Conservation (phyloP, 2,797 vertebrate genomes). For the Acrocephalus scirpaceus region DNA sequence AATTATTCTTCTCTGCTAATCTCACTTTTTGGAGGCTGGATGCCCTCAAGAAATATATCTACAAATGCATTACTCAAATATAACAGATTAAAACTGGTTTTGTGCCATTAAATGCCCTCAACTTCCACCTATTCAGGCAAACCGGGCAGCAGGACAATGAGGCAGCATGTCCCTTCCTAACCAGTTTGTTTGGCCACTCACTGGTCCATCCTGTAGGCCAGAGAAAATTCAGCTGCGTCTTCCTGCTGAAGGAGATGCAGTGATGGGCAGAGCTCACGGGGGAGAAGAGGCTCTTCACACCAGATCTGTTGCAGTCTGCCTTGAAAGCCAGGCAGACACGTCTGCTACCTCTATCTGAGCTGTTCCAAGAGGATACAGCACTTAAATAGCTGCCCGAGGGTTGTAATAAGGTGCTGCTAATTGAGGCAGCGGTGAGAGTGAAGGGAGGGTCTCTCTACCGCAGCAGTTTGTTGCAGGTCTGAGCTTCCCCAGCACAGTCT, state of each 20-base stretch:
- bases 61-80: neutral
- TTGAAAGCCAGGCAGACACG: neutral
- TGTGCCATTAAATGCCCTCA: neutral
- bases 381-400: neutral
- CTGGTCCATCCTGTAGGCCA: neutral
- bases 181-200: neutral
- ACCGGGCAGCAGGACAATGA: neutral
- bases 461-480: neutral
- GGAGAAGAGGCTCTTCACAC: neutral
- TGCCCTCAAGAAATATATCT: neutral
- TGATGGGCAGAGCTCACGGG: neutral
- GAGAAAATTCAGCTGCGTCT: neutral
- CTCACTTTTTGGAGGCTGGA: neutral
- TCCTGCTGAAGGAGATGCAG: neutral
- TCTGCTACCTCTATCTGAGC: neutral
- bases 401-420: slow-evolving; percentile 2
- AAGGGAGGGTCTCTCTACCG: neutral
- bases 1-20: neutral
- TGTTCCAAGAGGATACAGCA: slow-evolving; percentile 13
- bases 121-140: neutral
- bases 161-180: neutral
- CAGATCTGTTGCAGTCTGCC: neutral
- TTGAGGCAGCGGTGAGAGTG: neutral
- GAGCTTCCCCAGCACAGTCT: neutral
- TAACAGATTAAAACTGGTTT: slow-evolving; percentile 5